A percentile compares a stretch with the other conserved stretches of the same genome.
phyloP scores from a whole-genome alignment of 2,113 vertebrate genomes.

The Leptobrachium ailaonicum region DNA sequence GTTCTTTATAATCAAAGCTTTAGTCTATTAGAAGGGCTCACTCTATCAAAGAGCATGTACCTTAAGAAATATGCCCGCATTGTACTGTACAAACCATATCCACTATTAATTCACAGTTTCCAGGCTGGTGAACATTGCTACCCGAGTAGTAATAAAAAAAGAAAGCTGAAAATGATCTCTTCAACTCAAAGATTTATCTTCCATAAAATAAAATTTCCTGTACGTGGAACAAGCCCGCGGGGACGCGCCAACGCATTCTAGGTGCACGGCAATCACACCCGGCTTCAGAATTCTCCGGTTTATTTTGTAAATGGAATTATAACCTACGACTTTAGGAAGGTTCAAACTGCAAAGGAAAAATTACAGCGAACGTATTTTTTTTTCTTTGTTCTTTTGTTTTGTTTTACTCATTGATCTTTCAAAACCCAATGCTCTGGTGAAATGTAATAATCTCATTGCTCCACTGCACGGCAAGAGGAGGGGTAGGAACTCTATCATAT shows the following conservation, averaged over 20 bases:
- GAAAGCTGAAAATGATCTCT: conserved; percentile 11
- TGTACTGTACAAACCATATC: neutral
- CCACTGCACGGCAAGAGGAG: no score
- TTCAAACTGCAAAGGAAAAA: no score
- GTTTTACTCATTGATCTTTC: no score
- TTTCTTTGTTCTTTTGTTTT: no score
- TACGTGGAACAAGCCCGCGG: neutral
- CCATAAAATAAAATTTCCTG: conserved; percentile 8
- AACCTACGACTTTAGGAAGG: neutral
- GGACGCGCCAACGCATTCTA: neutral
- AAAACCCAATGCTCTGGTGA: no score
- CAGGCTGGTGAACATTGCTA: neutral
- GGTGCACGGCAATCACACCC: neutral
- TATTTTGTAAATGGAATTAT: neutral
- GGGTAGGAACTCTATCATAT: no score
- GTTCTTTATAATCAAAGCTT: neutral
- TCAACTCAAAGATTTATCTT: conserved; percentile 8
- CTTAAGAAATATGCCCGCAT: neutral
- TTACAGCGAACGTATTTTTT: no score
- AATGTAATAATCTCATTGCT: no score
- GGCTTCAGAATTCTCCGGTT: neutral
- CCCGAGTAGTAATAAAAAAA: conserved; percentile 3
- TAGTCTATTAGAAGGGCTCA: neutral
- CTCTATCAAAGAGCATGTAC: neutral
- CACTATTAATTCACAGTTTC: conserved; percentile 3